Evolutionary conservation across 2,888 invertebrate species (phyloP).

Genomic region (Meghimatium bilineatum): DNA sequence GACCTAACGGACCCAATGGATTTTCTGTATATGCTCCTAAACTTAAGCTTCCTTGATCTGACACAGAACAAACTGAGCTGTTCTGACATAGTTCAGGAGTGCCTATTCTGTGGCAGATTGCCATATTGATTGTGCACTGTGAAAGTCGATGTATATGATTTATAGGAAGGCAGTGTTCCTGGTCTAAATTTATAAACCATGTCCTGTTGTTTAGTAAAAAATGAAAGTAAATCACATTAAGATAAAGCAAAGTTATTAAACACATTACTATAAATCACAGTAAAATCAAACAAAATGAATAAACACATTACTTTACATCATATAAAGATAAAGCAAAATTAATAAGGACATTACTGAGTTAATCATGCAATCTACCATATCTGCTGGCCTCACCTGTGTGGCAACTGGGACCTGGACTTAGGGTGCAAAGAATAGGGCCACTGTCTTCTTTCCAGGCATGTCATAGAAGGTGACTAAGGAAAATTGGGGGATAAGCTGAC

Average conservation of each 20-base stretch:
- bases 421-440: no score
- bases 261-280: not conserved
- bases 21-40: slow-evolving; percentile 16
- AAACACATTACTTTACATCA: no score
- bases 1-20: not conserved
- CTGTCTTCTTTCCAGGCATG: no score
- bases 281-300: not conserved
- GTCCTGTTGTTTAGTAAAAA: not conserved
- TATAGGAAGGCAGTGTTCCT: not conserved
- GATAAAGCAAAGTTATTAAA: not conserved
- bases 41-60: not conserved
- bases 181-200: slow-evolving; percentile 27
- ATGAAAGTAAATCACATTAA: not conserved
- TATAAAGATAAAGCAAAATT: no score
- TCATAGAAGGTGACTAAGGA: no score
- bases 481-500: no score
- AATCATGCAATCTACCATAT: no score
- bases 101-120: slow-evolving; percentile 14
- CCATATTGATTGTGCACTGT: slow-evolving; percentile 20
- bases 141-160: not conserved
- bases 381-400: no score
- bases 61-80: slow-evolving; percentile 11
- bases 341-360: no score
- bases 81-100: slow-evolving; percentile 9
- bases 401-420: no score